Evolutionary conservation across 2,888 invertebrate genomes (phyloP).

Genomic region (Hylaea fasciaria): DNA sequence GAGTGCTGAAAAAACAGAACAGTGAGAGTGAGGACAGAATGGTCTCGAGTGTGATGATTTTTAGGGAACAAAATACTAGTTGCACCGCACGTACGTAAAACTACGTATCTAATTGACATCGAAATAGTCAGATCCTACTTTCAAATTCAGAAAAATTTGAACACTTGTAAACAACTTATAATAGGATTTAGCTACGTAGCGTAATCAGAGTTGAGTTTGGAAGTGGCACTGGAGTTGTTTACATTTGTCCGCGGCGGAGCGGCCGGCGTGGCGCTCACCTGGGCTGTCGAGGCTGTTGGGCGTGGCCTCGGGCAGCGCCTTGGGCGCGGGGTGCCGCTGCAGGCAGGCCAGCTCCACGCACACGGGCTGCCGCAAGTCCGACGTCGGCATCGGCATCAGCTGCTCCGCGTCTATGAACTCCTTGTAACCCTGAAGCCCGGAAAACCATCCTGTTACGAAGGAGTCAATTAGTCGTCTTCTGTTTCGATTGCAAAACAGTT

Average conservation of each 20-base stretch:
- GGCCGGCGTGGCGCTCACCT: conserved; percentile 59
- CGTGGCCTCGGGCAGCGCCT: conserved; percentile 78
- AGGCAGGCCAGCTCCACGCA: conserved; percentile 91
- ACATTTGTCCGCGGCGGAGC: conserved; percentile 44
- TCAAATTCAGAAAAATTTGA: conserved; percentile 8
- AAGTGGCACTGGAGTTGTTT: conserved; percentile 39
- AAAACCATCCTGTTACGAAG: not conserved
- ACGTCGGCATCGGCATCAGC: conserved; percentile 93
- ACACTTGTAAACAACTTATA: conserved; percentile 47
- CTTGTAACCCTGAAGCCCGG: conserved; percentile 90
- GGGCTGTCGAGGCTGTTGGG: conserved; percentile 82
- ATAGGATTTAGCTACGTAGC: not conserved
- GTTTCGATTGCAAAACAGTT: not conserved
- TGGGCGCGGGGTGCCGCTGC: conserved; percentile 83
- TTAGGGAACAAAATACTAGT: conserved; percentile 14
- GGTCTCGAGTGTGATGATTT: conserved; percentile 19
- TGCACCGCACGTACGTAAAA: conserved; percentile 12
- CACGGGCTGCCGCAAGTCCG: conserved; percentile 92
- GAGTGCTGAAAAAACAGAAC: conserved; percentile 37
- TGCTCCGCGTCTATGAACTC: conserved; percentile 96
- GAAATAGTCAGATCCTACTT: conserved; percentile 1
- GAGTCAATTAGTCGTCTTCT: not conserved
- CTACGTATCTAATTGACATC: conserved; percentile 11
- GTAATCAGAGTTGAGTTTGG: not conserved
- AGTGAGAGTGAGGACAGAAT: conserved; percentile 24